Percentiles rank a stretch among this genome's conserved stretches.
These are phyloP conservation scores for Andrena flavipes DNA, from an alignment of 2,888 invertebrate genomes.

Conservation along the genomic window DNA sequence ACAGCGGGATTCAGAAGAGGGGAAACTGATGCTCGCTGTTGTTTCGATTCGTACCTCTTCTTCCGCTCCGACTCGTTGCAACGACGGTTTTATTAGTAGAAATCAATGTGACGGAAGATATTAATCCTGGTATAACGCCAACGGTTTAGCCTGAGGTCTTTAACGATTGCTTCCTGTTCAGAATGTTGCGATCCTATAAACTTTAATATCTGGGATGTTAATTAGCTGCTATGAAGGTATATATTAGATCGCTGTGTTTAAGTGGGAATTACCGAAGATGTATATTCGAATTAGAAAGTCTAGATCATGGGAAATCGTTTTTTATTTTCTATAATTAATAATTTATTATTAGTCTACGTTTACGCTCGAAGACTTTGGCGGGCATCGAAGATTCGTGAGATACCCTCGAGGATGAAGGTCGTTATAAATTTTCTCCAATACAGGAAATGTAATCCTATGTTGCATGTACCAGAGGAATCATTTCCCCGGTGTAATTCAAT, in stretches of 20 bases:
- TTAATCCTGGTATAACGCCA: background rate
- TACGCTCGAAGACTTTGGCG: background rate
- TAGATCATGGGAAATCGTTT: too few relatives aligned
- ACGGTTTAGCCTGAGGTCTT: background rate
- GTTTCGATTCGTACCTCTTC: background rate
- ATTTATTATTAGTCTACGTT: background rate
- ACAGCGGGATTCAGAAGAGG: background rate
- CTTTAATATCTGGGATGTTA: too few relatives aligned
- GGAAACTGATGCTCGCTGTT: constrained; percentile 7
- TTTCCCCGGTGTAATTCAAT: background rate
- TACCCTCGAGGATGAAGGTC: background rate
- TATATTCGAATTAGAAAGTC: too few relatives aligned
- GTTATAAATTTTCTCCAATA: background rate
- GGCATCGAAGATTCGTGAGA: background rate
- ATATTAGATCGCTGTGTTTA: too few relatives aligned
- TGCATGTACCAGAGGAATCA: background rate
- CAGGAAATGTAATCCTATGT: background rate
- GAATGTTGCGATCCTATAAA: too few relatives aligned
- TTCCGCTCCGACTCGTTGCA: background rate
- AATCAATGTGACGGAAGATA: background rate
- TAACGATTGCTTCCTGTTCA: too few relatives aligned
- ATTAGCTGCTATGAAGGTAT: too few relatives aligned
- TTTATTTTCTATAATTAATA: too few relatives aligned
- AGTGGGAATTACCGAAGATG: too few relatives aligned
- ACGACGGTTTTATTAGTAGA: background rate